Evolutionary conservation across 2,888 invertebrate genomes (phyloP), one percentile per base, ranked within the genome.

Genomic region (Patella pellucida): DNA sequence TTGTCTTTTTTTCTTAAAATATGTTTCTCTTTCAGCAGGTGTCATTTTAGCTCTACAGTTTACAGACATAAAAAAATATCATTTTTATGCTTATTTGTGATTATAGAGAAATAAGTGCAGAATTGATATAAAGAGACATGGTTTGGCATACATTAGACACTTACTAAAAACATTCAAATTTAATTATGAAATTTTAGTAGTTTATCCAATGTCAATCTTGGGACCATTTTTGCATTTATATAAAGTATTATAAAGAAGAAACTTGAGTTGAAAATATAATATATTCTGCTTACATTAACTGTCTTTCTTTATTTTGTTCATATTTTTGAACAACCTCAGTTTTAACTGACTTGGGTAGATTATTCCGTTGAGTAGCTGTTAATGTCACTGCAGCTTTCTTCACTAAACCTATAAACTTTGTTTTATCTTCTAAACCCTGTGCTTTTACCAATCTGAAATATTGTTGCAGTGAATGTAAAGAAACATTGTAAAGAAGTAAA

Each of bases 321-420:
- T 95, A 95, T 88, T 96, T 96, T 75, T 86, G 85, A 70, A 82
- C 78, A 75, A 91, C 86, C 54, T 84, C 81, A 9, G 86, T 86
- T 72, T 83, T 85, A 9, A 91, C 78, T 7, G 85, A 83, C 16
- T 77, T 77, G 0, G 89, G 89, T 16, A 90, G 80, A 68, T 82
- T 83, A 19, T 83, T 82, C 68, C 86, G 80, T 82, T 90, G 89
- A 41, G 79, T 70, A 14, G 83, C 80, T 5, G 85, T 82, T 69
- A 90, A 79, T 16, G 86, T 83, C 68, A 82, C 78, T 23, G 87
- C 87, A 68, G 88, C 88, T 72, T 86, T 83, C 50, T 81, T 78
- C 27, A 85, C 69, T 71, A 86, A 80, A 51, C 79, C 69, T 19
- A 82, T 82, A 52, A 84, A 81, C 73, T 82, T 77, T 19, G 71